These are phyloP conservation scores for Pachymerium ferrugineum DNA, from an alignment of 2,888 invertebrate genomes.

Conservation along the genomic window DNA sequence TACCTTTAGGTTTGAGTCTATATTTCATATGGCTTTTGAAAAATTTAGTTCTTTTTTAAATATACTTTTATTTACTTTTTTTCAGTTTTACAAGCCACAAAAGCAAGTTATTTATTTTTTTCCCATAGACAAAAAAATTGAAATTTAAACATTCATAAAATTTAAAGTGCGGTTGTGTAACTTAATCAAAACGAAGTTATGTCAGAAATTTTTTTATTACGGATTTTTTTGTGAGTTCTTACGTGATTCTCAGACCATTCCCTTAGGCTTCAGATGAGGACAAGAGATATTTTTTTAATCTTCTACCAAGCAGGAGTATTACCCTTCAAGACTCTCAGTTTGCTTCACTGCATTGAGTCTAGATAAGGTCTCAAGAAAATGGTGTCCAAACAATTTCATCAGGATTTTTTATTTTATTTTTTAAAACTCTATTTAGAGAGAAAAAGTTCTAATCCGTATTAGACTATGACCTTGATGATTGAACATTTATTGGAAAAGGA, in stretches of 20 bases:
- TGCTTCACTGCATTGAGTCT: background rate
- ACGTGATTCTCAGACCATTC: background rate
- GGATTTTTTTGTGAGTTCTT: background rate
- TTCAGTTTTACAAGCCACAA: too few relatives aligned
- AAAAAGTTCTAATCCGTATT: constrained; percentile 17
- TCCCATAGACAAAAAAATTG: too few relatives aligned
- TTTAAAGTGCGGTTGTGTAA: background rate
- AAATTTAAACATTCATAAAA: too few relatives aligned
- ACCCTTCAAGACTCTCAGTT: background rate
- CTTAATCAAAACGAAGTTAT: background rate
- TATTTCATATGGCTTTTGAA: too few relatives aligned
- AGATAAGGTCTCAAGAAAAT: background rate
- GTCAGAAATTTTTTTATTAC: background rate
- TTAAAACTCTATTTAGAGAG: background rate
- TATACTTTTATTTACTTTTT: too few relatives aligned
- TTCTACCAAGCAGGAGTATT: background rate
- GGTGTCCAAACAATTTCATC: too few relatives aligned
- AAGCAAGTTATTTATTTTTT: too few relatives aligned
- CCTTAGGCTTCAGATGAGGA: background rate
- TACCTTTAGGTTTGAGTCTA: too few relatives aligned
- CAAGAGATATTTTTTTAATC: constrained; percentile 23
- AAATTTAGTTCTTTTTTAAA: too few relatives aligned
- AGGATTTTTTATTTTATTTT: background rate
- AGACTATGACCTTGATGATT: background rate
- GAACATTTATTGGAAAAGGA: background rate